phyloP scores from a whole-genome alignment of 2,888 invertebrate species.

The Lutraria lutraria region DNA sequence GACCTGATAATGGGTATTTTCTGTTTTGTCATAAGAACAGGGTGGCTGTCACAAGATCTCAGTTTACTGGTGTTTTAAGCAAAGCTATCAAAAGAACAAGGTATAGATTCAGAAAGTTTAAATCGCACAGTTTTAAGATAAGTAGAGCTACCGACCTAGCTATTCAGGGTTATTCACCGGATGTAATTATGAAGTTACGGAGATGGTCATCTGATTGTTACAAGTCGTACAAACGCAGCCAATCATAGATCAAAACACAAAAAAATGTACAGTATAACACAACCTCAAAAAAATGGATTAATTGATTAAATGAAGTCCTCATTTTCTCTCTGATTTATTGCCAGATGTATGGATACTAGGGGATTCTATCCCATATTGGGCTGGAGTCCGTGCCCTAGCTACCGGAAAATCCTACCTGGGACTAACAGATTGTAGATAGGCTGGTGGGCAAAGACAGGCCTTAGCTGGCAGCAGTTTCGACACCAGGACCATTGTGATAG shows the following conservation, averaged over 20 bases:
- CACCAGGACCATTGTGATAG: neutral
- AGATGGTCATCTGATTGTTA: constrained; percentile 22
- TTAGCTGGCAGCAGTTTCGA: neutral
- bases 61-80: constrained; percentile 21
- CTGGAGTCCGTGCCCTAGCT: neutral
- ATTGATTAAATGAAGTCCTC: neutral
- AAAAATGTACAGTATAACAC: too few relatives aligned
- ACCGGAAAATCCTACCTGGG: constrained; percentile 25
- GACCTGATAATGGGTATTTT: neutral
- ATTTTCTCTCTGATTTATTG: neutral
- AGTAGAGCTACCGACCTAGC: constrained; percentile 22
- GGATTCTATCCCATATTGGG: constrained; percentile 54
- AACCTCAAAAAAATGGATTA: too few relatives aligned
- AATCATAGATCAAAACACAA: neutral
- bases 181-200: neutral
- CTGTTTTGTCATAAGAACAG: constrained; percentile 26
- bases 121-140: constrained; percentile 24
- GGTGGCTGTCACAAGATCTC: constrained; percentile 29
- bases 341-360: constrained; percentile 50
- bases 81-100: neutral
- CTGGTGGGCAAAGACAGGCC: neutral
- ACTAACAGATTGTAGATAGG: neutral
- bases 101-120: neutral
- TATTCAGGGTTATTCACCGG: neutral
- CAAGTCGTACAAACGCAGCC: neutral